These are phyloP conservation scores for Podocnemis expansa DNA, from an alignment of 2,113 vertebrate species.

Conservation along the genomic window DNA sequence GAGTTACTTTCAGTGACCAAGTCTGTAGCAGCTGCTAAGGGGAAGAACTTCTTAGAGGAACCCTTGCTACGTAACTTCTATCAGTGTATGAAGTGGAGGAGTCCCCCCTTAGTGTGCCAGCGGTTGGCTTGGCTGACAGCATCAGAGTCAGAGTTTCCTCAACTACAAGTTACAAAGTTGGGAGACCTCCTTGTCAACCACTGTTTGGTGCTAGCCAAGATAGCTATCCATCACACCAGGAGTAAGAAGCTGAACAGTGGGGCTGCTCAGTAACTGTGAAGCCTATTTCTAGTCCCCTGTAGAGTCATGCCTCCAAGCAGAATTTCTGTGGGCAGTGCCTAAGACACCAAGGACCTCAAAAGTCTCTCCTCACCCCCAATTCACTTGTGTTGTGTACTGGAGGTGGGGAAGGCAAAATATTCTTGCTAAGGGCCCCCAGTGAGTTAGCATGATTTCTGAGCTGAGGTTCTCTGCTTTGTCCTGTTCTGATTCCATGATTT, in stretches of 20 bases:
- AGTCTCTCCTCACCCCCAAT: no score
- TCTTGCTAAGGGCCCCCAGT: no score
- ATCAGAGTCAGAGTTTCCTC: neutral
- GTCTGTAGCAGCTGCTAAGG: neutral
- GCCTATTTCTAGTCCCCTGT: neutral
- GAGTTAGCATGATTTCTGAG: no score
- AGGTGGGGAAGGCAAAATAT: no score
- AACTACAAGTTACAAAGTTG: neutral
- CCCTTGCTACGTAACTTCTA: neutral
- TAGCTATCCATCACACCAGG: neutral
- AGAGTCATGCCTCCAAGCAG: neutral
- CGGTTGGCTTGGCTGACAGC: neutral
- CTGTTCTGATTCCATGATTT: no score
- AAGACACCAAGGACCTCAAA: no score
- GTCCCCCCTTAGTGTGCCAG: neutral
- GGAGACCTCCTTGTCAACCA: neutral
- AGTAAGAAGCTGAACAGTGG: neutral
- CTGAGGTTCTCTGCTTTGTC: no score
- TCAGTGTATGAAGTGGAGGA: neutral
- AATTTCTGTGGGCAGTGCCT: neutral
- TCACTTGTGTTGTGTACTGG: no score
- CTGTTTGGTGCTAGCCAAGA: neutral
- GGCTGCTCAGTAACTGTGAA: neutral
- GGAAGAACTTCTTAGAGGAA: neutral
- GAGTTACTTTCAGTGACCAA: neutral